These are phyloP conservation scores for Erynnis tages DNA, from an alignment of 2,888 invertebrate genomes.

Conservation along the genomic window DNA sequence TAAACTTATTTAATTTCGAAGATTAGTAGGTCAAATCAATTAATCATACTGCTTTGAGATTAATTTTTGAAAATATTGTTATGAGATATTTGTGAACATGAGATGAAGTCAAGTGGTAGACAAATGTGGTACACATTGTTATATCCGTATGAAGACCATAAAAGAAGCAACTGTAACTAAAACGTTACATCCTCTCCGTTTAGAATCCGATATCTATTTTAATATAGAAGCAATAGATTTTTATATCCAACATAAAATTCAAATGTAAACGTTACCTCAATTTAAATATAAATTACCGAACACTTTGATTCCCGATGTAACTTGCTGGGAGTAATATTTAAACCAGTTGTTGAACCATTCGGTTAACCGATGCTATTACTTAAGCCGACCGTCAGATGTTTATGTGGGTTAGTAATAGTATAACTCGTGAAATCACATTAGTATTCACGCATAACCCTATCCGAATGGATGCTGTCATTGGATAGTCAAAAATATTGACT, in stretches of 20 bases:
- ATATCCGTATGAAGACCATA: no score
- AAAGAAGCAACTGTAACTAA: neutral
- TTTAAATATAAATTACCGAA: slow-evolving; percentile 48
- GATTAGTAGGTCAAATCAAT: no score
- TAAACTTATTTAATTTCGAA: no score
- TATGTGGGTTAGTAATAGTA: slow-evolving; percentile 21
- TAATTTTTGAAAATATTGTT: no score
- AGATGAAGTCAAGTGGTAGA: no score
- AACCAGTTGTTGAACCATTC: slow-evolving; percentile 16
- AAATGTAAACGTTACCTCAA: slow-evolving; percentile 43
- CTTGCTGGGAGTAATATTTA: slow-evolving; percentile 9
- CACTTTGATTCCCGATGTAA: slow-evolving; percentile 28
- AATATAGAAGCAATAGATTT: slow-evolving; percentile 37
- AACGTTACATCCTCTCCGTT: neutral
- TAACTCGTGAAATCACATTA: slow-evolving; percentile 20
- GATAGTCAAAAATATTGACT: slow-evolving; percentile 15
- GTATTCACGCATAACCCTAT: slow-evolving; percentile 18
- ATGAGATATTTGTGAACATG: no score
- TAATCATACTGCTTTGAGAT: no score
- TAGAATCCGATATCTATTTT: slow-evolving; percentile 5
- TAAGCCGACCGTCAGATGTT: slow-evolving; percentile 13
- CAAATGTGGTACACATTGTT: no score
- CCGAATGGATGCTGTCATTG: slow-evolving; percentile 12
- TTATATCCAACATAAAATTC: slow-evolving; percentile 47
- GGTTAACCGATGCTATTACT: slow-evolving; percentile 15